phyloP scores from a whole-genome alignment of 2,888 invertebrate species.

The Molorchus minor region DNA sequence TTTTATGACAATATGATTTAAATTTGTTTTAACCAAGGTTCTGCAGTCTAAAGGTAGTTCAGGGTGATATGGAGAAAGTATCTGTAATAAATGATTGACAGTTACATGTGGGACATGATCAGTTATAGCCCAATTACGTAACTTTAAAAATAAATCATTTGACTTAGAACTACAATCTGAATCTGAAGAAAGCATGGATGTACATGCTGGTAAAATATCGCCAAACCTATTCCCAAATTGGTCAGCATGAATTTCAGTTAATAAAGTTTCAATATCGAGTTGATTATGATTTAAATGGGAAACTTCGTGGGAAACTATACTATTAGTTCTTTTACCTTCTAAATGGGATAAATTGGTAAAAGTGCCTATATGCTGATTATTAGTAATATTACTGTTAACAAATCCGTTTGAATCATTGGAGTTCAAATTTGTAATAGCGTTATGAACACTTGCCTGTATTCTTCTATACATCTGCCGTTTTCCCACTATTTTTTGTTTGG shows the following conservation, averaged over 20 bases:
- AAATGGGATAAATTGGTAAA: background rate
- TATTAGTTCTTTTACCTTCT: background rate
- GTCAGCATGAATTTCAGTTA: background rate
- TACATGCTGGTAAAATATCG: background rate
- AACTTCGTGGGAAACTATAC: background rate
- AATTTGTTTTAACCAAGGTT: no score
- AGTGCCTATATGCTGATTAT: background rate
- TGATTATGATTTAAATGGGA: background rate
- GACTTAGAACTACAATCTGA: background rate
- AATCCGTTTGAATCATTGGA: background rate
- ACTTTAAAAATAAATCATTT: no score
- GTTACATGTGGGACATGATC: no score
- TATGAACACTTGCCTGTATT: background rate
- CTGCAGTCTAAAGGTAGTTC: no score
- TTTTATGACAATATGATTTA: no score
- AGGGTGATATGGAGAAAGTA: no score
- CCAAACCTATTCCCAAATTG: slow-evolving; percentile 1
- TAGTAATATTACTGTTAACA: slow-evolving; percentile 2
- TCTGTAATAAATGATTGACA: no score
- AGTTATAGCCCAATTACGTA: no score
- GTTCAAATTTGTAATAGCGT: background rate
- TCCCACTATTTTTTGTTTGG: background rate
- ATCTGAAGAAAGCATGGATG: background rate
- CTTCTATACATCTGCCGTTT: no score
- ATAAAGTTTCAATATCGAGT: background rate